Evolutionary conservation across 2,113 vertebrate species (phyloP), one percentile per base, ranked within the genome.

Genomic region (Tetrao urogallus): DNA sequence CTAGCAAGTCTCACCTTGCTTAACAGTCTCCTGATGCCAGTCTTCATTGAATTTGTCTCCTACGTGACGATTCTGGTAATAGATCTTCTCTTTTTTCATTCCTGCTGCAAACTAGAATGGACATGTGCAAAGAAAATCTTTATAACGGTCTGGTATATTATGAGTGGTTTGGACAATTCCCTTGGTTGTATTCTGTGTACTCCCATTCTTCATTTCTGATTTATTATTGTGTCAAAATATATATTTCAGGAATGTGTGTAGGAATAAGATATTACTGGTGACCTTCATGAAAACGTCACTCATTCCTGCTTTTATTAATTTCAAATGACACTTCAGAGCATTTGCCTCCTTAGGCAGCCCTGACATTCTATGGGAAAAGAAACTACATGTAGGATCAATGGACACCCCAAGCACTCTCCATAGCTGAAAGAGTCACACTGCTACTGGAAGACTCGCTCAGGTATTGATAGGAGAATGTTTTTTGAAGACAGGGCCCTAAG

Each of bases 41-140:
- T 98, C 98, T 93, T 99, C 98, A 30, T 90, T 93, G 86, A 98
- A 98, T 64, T 95, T 97, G 42, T 98, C 98, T 93, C 97, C 98
- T 80, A 98, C 96, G 88, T 98, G 98, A 27, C 97, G 97, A 75
- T 98, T 99, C 93, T 99, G 99, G 95, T 99, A 99, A 96, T 99
- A 99, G 12, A 97, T 98, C 97, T 99, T 98, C 83, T 99, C 98
- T 93, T 97, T 98, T 95, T 98, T 98, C 96, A 94, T 61, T 95
- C 93, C 97, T 93, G 97, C 93, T 82, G 97, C 91, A 95, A 97
- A 97, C 98, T 99, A 91, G 90, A 95, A 86, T 32, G 91, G 92
- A 96, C 54, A 95, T 7, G 43, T 48, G 67, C 58, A 88, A 88
- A 65, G 73, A 89, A 83, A 71, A 82, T 48, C 56, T 89, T 96